Base-by-base conservation (phyloP, 2,113 vertebrate genomes). In the Motacilla tschutschensis region DNA sequence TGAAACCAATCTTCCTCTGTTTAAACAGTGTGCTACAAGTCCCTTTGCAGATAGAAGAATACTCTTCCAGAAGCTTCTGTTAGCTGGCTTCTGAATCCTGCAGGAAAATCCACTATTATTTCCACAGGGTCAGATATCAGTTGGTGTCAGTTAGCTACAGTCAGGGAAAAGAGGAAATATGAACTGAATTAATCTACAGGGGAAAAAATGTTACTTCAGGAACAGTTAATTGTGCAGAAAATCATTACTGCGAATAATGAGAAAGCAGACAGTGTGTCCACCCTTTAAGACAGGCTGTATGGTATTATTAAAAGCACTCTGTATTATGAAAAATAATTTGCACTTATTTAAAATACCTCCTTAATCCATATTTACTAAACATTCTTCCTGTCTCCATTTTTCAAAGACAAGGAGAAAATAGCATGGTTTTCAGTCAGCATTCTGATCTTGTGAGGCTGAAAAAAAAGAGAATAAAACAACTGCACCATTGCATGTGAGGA, bases 71-170 rank as follows among this genome's bases (percentile, higher is more conserved):
- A 51, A 75, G 8, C 12, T 83, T 62, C 62, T 88, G 12, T 41
- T 55, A 55, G 44, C 44, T 74, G 60, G 9, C 76, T 35, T 60
- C 18, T 71, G 54, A 67, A 60, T 88, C n/a, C 54, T 83, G 29
- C 46, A 69, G 36, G 31, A 85, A 75, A 89, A 81, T 24, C 70
- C 53, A 36, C 16, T 58, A 10, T 74, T 70, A 70, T 84, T 84
- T 81, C 47, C 53, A 18, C n/a, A 54, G 47, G 47, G 17, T 64
- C 38, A 81, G 35, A 35, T 72, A 19, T 22, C 57, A 71, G 19
- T 21, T 40, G 19, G 57, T 22, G 13, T 59, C 35, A 47, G 46
- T 55, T 59, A 69, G 31, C 48, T 46, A 29, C 74, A 81, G 29
- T n/a, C 38, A 67, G 35, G 54, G 20, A 46, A 75, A 63, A 64